Conservation (phyloP, 2,888 invertebrate genomes). For the Calliscelio sp. region DNA sequence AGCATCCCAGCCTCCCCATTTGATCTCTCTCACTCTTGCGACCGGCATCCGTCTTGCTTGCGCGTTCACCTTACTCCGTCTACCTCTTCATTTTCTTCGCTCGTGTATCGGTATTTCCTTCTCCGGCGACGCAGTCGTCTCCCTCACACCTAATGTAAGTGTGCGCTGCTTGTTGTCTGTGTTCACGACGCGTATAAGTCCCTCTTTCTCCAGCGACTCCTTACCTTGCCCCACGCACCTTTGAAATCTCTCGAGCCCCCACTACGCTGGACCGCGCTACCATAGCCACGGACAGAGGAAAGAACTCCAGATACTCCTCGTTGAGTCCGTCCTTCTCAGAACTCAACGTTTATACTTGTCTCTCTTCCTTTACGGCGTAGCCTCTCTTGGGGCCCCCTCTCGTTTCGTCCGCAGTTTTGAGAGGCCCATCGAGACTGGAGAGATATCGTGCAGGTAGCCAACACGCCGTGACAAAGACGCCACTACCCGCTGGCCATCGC, state of each 20-base stretch:
- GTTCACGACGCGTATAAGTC: slow-evolving; percentile 56
- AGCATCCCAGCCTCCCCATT: slow-evolving; percentile 86
- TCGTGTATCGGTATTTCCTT: slow-evolving; percentile 64
- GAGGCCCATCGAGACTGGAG: slow-evolving; percentile 64
- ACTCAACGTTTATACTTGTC: slow-evolving; percentile 18
- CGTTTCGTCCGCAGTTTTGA: slow-evolving; percentile 68
- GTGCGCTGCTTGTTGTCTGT: slow-evolving; percentile 56
- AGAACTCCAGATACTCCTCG: slow-evolving; percentile 66
- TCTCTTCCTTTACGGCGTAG: slow-evolving; percentile 1
- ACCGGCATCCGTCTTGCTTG: slow-evolving; percentile 71
- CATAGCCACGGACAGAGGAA: slow-evolving; percentile 60
- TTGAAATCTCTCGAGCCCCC: slow-evolving; percentile 63
- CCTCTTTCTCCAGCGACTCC: slow-evolving; percentile 63
- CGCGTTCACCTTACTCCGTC: slow-evolving; percentile 69
- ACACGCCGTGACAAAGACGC: slow-evolving; percentile 69
- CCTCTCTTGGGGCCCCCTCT: slow-evolving; percentile 64
- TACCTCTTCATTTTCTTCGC: slow-evolving; percentile 68
- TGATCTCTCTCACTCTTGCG: slow-evolving; percentile 83
- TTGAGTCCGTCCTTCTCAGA: slow-evolving; percentile 10
- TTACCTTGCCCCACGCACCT: slow-evolving; percentile 72
- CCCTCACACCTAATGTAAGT: slow-evolving; percentile 55
- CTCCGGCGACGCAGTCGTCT: slow-evolving; percentile 62
- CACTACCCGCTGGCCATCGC: slow-evolving; percentile 43
- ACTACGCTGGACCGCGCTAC: slow-evolving; percentile 70
- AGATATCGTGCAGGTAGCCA: slow-evolving; percentile 81